Percentiles rank a stretch among this genome's conserved stretches.
Conservation (phyloP, 2,797 vertebrate genomes). For the Danionella dracula region DNA sequence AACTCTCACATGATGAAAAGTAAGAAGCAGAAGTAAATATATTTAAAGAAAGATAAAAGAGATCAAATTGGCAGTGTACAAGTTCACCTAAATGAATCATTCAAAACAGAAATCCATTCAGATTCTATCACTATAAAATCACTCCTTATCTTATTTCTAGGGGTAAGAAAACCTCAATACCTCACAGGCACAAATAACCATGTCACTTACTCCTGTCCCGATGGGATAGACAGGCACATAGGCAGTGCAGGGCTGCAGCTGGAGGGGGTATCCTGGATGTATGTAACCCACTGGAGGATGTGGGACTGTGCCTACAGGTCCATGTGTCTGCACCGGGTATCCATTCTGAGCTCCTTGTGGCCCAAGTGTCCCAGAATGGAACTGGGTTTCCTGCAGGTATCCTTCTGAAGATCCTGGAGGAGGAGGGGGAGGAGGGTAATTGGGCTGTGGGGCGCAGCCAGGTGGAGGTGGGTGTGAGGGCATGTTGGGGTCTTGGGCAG, state of each 20-base stretch:
- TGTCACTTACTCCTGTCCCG: slow-evolving; percentile 78
- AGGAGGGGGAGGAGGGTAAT: slow-evolving; percentile 68
- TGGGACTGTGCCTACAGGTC: slow-evolving; percentile 61
- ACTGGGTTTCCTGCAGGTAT: slow-evolving; percentile 78
- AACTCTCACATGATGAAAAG: too few relatives aligned
- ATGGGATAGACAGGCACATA: slow-evolving; percentile 89
- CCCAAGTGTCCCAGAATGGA: slow-evolving; percentile 62
- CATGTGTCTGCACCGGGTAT: slow-evolving; percentile 85
- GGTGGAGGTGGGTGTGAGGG: slow-evolving; percentile 66
- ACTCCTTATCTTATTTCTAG: too few relatives aligned
- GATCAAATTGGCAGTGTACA: too few relatives aligned
- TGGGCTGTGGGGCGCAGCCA: slow-evolving; percentile 61
- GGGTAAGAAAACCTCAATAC: too few relatives aligned
- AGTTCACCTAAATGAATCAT: too few relatives aligned
- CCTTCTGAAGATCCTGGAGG: slow-evolving; percentile 65
- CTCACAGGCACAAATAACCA: too few relatives aligned
- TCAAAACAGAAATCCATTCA: too few relatives aligned
- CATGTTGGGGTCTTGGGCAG: slow-evolving; percentile 58
- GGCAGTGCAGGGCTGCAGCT: slow-evolving; percentile 90
- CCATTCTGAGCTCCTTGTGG: slow-evolving; percentile 69
- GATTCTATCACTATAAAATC: too few relatives aligned
- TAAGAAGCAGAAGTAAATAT: too few relatives aligned
- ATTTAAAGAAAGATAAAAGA: too few relatives aligned
- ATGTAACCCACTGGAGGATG: slow-evolving; percentile 82
- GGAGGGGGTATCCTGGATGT: slow-evolving; percentile 83